Evolutionary conservation across 2,888 invertebrate genomes (phyloP).

Genomic region (Platerodrilus igneus): DNA sequence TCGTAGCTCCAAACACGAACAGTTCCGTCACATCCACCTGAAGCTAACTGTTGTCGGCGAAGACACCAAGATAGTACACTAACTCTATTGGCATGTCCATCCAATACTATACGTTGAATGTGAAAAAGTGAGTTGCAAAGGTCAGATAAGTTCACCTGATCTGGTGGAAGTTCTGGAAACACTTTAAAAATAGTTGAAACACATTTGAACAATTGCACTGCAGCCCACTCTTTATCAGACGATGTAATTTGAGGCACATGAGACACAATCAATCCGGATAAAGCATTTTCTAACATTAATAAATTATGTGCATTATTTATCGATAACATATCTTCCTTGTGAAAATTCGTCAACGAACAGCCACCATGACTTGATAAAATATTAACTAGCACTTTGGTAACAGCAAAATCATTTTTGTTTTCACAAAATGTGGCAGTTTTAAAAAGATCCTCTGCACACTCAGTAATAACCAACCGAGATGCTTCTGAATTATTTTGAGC

Average conservation of each 20-base stretch:
- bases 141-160: slow-evolving; percentile 51
- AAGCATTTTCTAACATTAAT: slow-evolving; percentile 55
- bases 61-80: slow-evolving; percentile 48
- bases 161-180: slow-evolving; percentile 39
- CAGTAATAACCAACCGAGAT: slow-evolving; percentile 53
- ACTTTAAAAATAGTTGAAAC: slow-evolving; percentile 46
- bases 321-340: slow-evolving; percentile 38
- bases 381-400: slow-evolving; percentile 57
- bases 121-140: slow-evolving; percentile 47
- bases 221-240: slow-evolving; percentile 57
- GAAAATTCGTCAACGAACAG: slow-evolving; percentile 42
- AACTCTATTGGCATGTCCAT: slow-evolving; percentile 56
- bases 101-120: slow-evolving; percentile 41
- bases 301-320: slow-evolving; percentile 37
- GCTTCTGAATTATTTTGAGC: slow-evolving; percentile 54
- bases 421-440: slow-evolving; percentile 47
- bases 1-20: slow-evolving; percentile 55
- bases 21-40: slow-evolving; percentile 59
- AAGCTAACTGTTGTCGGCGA: slow-evolving; percentile 50
- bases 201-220: slow-evolving; percentile 55
- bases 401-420: slow-evolving; percentile 49
- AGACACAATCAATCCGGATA: slow-evolving; percentile 57
- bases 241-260: slow-evolving; percentile 50
- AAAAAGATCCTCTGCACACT: slow-evolving; percentile 53
- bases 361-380: slow-evolving; percentile 52